phyloP scores from a whole-genome alignment of 2,797 vertebrate species.

The Crenuchus spilurus region DNA sequence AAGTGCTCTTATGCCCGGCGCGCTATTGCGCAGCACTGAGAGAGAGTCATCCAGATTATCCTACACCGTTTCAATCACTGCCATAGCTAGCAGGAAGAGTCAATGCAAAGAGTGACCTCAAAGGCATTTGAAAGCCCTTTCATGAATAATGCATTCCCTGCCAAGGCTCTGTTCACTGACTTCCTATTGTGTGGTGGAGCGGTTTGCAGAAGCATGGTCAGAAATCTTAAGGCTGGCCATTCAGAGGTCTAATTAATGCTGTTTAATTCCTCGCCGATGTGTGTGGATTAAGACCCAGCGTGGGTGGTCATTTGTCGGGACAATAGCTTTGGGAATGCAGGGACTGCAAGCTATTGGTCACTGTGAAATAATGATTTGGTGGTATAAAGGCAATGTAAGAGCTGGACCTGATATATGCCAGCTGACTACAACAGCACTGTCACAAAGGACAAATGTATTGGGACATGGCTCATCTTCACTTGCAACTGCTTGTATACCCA shows the following conservation, averaged over 20 bases:
- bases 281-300: constrained; percentile 27
- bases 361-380: constrained; percentile 23
- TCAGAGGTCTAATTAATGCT: constrained; percentile 15
- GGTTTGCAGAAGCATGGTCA: constrained; percentile 25
- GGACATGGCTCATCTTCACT: too few relatives aligned
- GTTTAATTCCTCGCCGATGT: constrained; percentile 21
- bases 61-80: constrained; percentile 27
- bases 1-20: neutral
- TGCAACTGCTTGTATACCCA: too few relatives aligned
- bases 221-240: constrained; percentile 20
- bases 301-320: constrained; percentile 34
- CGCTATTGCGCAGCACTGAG: neutral
- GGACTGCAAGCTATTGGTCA: neutral
- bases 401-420: neutral
- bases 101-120: constrained; percentile 23
- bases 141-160: constrained; percentile 40
- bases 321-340: constrained; percentile 5
- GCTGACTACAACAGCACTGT: too few relatives aligned
- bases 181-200: constrained; percentile 28
- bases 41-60: constrained; percentile 31
- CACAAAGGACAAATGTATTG: too few relatives aligned
- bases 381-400: constrained; percentile 59
- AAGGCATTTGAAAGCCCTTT: constrained; percentile 25
- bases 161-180: constrained; percentile 23
- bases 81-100: constrained; percentile 25